Percentiles rank a stretch among this genome's conserved stretches.
Conservation (phyloP, 2,797 vertebrate species). For the Steatocranus sp. region DNA sequence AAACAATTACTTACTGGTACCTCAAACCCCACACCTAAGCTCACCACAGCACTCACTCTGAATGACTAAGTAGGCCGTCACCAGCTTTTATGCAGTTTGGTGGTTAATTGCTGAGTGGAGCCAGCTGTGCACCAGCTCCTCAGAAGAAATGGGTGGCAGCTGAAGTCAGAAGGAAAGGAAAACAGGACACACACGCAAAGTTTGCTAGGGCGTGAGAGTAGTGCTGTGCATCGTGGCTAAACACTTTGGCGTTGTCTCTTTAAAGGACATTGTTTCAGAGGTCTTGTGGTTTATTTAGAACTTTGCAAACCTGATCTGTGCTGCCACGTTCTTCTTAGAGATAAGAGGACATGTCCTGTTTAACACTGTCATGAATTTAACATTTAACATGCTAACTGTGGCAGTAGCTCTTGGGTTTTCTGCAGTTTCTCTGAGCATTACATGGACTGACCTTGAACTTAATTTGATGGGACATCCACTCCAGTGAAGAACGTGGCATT, state of each 20-base stretch:
- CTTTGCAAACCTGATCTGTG: not conserved
- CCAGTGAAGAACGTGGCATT: not conserved
- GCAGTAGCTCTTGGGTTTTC: not conserved
- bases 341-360: not conserved
- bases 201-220: not conserved
- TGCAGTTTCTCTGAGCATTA: not conserved
- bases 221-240: not conserved
- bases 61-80: not conserved
- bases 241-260: not conserved
- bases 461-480: not conserved
- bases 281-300: not conserved
- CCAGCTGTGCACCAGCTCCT: not conserved
- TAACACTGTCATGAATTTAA: not conserved
- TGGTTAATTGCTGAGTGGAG: not conserved
- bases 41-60: not conserved
- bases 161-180: not conserved
- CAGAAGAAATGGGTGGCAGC: not conserved
- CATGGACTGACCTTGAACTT: not conserved
- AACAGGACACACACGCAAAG: not conserved
- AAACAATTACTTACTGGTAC: rapidly evolving
- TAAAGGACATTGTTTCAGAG: not conserved
- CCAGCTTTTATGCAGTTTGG: not conserved
- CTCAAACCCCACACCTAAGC: not conserved
- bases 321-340: not conserved
- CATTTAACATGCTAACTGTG: not conserved